Evolutionary conservation across 2,797 vertebrate genomes (phyloP).

Genomic region (Hippocampus kuda): DNA sequence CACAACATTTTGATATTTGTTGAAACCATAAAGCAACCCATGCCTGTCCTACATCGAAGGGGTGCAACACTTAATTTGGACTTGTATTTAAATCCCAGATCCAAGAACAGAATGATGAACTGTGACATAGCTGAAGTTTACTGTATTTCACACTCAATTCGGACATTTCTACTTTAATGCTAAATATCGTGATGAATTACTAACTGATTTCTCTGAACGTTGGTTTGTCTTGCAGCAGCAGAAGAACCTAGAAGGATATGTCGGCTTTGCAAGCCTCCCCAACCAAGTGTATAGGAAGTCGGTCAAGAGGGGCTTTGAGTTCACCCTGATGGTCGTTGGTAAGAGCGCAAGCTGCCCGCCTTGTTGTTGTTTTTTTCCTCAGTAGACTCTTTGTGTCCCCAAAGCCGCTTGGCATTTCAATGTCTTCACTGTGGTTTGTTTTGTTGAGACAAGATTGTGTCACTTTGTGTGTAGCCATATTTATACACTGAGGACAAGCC

Average conservation of each 20-base stretch:
- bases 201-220: not conserved
- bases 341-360: constrained; percentile 55
- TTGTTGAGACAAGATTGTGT: constrained; percentile 7
- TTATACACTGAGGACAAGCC: constrained; percentile 22
- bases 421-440: constrained; percentile 31
- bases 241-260: constrained; percentile 98
- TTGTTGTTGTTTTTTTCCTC: constrained; percentile 21
- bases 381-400: constrained; percentile 49
- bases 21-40: too few species aligned
- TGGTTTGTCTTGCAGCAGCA: constrained; percentile 74
- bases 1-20: too few species aligned
- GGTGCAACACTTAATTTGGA: too few species aligned
- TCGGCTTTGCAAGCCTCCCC: constrained; percentile 97
- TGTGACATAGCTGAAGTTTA: too few species aligned
- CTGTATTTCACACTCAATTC: not conserved
- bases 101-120: too few species aligned
- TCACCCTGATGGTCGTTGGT: constrained; percentile 99
- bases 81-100: too few species aligned
- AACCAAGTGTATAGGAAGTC: constrained; percentile 99
- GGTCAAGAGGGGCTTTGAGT: constrained; percentile 98
- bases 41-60: too few species aligned
- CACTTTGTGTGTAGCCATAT: constrained; percentile 10
- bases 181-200: not conserved
- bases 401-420: constrained; percentile 29
- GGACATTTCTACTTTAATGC: not conserved